Evolutionary conservation across 2,888 invertebrate species (phyloP), one percentile per base, ranked within the genome.

Genomic region (Tryphoninae sp.): DNA sequence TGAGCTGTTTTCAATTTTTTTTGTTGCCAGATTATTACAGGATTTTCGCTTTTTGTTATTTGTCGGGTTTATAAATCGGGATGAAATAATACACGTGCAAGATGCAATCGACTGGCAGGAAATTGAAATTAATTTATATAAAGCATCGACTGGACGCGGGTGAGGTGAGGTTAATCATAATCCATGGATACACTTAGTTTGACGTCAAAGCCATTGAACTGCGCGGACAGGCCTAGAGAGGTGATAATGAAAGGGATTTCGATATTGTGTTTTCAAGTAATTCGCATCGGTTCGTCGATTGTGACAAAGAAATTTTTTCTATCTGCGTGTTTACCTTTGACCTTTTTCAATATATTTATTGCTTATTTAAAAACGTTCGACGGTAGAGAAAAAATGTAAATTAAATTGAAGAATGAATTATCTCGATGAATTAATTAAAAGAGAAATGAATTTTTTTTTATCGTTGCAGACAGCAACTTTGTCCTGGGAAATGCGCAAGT

Each of bases 401-500:
- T 65, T 49, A 45, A 45, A 9, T 4, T 4, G 1, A 45, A 45
- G 9, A 45, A 45, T 9, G 2, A 45, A 45, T 6, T 26, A 42
- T 45, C 22, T 8, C 16, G 19, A n/a, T 33, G 3, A 67, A 23
- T 40, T 22, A 67, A 23, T 49, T 22, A 51, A 51, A 33, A 45
- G 26, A 16, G 2, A 78, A 69, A 62, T 19, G 26, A 26, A 80
- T 65, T 26, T 58, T 6, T 22, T 61, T 55, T 84, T 80, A 81
- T 86, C 85, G 82, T 94, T 93, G 78, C 96, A 98, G 98, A 98
- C 93, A 98, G 98, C 94, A 98, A 98, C 94, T 98, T 98, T 93
- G 98, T 98, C 90, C 93, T 98, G 93, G 98, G 98, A 90, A 98
- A 98, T 94, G 98, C 98, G 87, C 98, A 98, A 93, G 98, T 98